Evolutionary conservation across 2,797 vertebrate species (phyloP).

Genomic region (Enteromius fasciolatus): DNA sequence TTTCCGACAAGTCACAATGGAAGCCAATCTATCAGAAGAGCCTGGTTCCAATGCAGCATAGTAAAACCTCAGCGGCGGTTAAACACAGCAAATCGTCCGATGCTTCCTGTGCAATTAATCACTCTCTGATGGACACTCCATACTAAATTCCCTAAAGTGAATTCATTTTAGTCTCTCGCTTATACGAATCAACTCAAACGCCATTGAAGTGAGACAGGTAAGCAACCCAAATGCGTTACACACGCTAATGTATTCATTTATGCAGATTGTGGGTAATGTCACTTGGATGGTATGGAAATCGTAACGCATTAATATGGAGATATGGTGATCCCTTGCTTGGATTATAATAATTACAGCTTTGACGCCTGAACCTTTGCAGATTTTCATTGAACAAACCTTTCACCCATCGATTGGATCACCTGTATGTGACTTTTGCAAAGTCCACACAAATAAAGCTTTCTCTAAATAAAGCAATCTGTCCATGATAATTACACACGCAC

Average conservation of each 20-base stretch:
- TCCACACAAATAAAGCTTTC: constrained; percentile 28
- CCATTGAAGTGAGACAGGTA: constrained; percentile 14
- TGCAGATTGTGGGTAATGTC: constrained; percentile 34
- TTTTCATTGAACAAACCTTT: constrained; percentile 14
- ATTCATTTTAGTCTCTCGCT: constrained; percentile 28
- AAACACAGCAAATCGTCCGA: constrained; percentile 67
- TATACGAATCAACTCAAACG: constrained; percentile 39
- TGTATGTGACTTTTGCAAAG: constrained; percentile 9
- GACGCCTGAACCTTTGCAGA: neutral
- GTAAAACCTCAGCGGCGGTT: constrained; percentile 61
- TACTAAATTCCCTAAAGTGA: constrained; percentile 57
- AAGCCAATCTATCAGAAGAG: constrained; percentile 73
- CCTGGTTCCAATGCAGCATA: constrained; percentile 43
- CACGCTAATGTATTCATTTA: constrained; percentile 13
- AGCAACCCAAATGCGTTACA: constrained; percentile 10
- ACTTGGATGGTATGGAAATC: constrained; percentile 36
- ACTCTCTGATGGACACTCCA: constrained; percentile 53
- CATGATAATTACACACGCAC: constrained; percentile 12
- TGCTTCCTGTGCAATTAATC: constrained; percentile 70
- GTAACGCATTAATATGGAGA: constrained; percentile 34
- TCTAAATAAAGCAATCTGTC: constrained; percentile 24
- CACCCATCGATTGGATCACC: constrained; percentile 23
- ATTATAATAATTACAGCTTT: constrained; percentile 44
- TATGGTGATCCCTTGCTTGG: constrained; percentile 43
- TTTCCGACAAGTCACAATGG: constrained; percentile 65